Evolutionary conservation across 2,797 vertebrate species (phyloP).

Genomic region (Platyrinchus mystaceus): DNA sequence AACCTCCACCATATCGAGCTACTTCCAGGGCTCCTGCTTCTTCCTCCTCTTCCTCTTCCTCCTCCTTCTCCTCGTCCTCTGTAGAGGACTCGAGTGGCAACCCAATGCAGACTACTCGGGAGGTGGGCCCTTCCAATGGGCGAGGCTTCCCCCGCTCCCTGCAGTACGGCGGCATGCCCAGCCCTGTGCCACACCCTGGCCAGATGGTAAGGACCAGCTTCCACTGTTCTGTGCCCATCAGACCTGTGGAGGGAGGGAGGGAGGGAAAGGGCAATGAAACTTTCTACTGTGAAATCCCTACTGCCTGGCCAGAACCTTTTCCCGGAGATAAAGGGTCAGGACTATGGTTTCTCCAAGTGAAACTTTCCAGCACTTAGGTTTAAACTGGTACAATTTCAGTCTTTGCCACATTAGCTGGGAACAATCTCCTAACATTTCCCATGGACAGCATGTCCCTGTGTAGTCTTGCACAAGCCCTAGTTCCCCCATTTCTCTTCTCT

Average conservation of each 20-base stretch:
- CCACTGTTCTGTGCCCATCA: not conserved
- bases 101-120: conserved; percentile 64
- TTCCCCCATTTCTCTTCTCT: not conserved
- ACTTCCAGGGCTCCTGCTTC: conserved; percentile 71
- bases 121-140: conserved; percentile 70
- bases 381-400: not conserved
- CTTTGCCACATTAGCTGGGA: not conserved
- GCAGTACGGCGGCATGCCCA: conserved; percentile 69
- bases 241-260: not conserved
- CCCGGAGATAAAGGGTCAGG: not conserved
- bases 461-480: not conserved
- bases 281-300: not conserved
- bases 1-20: conserved; percentile 71
- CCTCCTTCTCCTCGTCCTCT: conserved; percentile 55
- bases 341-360: not conserved
- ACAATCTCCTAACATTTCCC: not conserved
- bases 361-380: not conserved
- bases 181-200: conserved; percentile 65
- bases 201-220: conserved; percentile 71
- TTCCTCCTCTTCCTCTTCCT: conserved; percentile 62
- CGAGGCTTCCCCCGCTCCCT: conserved; percentile 72
- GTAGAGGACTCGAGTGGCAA: conserved; percentile 50
- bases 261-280: not conserved
- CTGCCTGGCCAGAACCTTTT: not conserved
- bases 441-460: accelerated